These are phyloP conservation scores for Drosophila simulans DNA, from an alignment of 1,140 invertebrate genomes.

Conservation along the genomic window DNA sequence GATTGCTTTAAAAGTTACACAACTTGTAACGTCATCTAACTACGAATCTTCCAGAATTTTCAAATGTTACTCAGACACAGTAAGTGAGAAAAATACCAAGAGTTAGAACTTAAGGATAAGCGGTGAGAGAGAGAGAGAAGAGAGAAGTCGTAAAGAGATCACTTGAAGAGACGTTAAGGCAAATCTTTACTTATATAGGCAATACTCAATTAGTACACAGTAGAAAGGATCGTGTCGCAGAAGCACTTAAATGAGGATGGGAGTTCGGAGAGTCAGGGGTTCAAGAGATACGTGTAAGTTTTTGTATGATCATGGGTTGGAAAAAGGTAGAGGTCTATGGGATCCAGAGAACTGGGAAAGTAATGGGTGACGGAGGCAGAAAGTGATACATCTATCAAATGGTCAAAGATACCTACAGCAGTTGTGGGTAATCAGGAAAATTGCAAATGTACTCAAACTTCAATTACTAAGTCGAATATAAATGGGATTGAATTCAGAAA, in stretches of 20 bases:
- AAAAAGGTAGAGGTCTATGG: neutral
- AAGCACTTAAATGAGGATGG: conserved; percentile 26
- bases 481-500: neutral
- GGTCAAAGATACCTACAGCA: neutral
- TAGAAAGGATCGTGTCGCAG: conserved; percentile 36
- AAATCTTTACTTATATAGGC: conserved; percentile 51
- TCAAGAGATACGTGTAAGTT: conserved; percentile 40
- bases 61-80: conserved; percentile 51
- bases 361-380: neutral
- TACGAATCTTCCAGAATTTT: conserved; percentile 45
- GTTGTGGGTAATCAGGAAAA: neutral
- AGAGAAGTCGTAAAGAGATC: conserved; percentile 32
- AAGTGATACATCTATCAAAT: neutral
- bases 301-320: conserved; percentile 31
- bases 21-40: conserved; percentile 50
- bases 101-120: conserved; percentile 27
- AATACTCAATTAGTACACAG: conserved; percentile 52
- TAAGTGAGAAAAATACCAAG: conserved; percentile 42
- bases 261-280: conserved; percentile 6
- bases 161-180: conserved; percentile 42
- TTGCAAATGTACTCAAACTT: neutral
- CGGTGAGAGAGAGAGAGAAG: conserved; percentile 8
- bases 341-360: neutral
- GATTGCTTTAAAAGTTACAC: conserved; percentile 54
- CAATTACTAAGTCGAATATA: neutral